Evolutionary conservation across 2,797 vertebrate species (phyloP), one percentile per base, ranked within the genome.

Genomic region (Uromys caudimaculatus): DNA sequence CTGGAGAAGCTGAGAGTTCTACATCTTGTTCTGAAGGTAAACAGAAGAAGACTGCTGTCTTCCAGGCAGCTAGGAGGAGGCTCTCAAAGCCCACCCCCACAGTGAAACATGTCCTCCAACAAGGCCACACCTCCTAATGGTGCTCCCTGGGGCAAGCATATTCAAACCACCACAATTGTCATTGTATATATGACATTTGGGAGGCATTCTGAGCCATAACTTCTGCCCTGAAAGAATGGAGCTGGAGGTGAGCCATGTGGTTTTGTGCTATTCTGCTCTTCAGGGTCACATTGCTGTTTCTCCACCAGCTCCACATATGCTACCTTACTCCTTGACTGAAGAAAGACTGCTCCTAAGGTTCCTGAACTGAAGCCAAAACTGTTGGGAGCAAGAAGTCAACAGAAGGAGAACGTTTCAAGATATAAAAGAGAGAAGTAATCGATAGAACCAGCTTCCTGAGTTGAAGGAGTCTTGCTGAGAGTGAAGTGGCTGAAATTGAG

Each of bases 361-460:
- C 23, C 54, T 24, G 82, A n/a, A 90, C 2, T 10, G 54, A 97
- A 79, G 52, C 44, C 83, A 58, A 52, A 90, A 77, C 81, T 97
- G 29, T 88, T 56, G n/a, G 56, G 50, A 92, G 10, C 11, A 32
- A 92, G 54, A 14, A 95, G 35, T 90, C 92, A 86, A 82, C 85
- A 24, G 56, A 92, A 90, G 41, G n/a, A 47, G 2, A 41, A 84
- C n/a, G 3, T 93, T 13, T 91, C 29, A 79, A 47, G 60, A 60
- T 23, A 64, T 1, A 58, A 78, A 87, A 83, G 86, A 84, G 54
- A 62, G 60, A 75, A 60, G 62, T 67, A 58, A 90, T 73, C 0
- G 0, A 23, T 44, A n/a, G 6, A 60, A 58, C 4, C 4, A 41
- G 75, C 3, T 91, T 82, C 17, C 12, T 27, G 14, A 76, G 17